Evolutionary conservation across 2,888 invertebrate genomes (phyloP).

Genomic region (Scaptomyza caliginosa): DNA sequence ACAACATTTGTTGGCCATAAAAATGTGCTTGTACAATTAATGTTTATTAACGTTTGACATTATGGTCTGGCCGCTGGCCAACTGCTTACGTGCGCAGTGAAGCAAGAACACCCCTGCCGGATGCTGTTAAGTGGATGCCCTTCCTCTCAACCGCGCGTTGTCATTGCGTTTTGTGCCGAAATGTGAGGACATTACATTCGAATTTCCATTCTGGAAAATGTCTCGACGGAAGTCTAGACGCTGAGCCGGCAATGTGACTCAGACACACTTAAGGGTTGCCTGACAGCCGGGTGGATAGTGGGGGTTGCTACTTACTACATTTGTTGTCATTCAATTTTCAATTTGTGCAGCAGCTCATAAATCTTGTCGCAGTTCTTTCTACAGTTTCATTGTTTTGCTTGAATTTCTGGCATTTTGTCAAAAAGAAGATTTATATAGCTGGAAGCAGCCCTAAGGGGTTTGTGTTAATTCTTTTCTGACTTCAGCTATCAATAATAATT

Average conservation of each 20-base stretch:
- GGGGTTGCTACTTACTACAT: slow-evolving; percentile 27
- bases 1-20: slow-evolving; percentile 37
- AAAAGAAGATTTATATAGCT: slow-evolving; percentile 3
- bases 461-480: slow-evolving; percentile 11
- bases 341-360: slow-evolving; percentile 61
- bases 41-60: slow-evolving; percentile 73
- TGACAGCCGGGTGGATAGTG: neutral
- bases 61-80: slow-evolving; percentile 42
- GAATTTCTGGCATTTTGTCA: slow-evolving; percentile 71
- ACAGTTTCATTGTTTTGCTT: slow-evolving; percentile 60
- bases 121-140: slow-evolving; percentile 67
- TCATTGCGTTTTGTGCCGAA: slow-evolving; percentile 33
- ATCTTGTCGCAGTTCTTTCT: slow-evolving; percentile 42
- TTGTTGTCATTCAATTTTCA: slow-evolving; percentile 71
- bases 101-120: slow-evolving; percentile 42
- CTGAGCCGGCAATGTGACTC: slow-evolving; percentile 50
- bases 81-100: slow-evolving; percentile 38
- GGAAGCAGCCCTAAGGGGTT: neutral
- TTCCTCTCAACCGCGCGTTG: slow-evolving; percentile 2
- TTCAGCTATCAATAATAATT: slow-evolving; percentile 28
- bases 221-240: slow-evolving; percentile 76
- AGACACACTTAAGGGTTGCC: slow-evolving; percentile 20
- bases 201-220: slow-evolving; percentile 48
- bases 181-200: slow-evolving; percentile 46
- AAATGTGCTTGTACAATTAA: slow-evolving; percentile 63